Percentiles rank a stretch among this genome's conserved stretches.
phyloP scores from a whole-genome alignment of 2,113 vertebrate genomes.

The Pelusios castaneus region DNA sequence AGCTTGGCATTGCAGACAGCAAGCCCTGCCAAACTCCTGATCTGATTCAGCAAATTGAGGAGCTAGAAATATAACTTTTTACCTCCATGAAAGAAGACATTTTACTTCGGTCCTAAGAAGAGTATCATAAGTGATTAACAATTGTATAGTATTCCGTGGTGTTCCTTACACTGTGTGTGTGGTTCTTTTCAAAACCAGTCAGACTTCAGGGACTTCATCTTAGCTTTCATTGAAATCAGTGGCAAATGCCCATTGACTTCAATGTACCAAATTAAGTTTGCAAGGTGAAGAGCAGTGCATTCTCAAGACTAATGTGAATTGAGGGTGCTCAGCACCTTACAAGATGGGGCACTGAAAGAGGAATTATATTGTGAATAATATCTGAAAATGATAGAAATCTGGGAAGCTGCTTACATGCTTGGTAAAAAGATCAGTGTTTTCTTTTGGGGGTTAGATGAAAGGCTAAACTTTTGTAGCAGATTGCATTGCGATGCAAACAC shows the following conservation, averaged over 20 bases:
- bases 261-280: accelerated
- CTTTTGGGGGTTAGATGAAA: neutral
- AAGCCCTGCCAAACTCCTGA: neutral
- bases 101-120: neutral
- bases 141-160: accelerated
- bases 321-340: neutral
- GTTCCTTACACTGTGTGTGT: accelerated
- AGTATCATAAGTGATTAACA: neutral
- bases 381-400: neutral
- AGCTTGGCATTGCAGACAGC: neutral
- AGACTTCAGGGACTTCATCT: neutral
- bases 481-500: neutral
- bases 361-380: neutral
- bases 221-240: accelerated
- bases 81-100: neutral
- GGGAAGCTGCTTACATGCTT: neutral
- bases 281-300: accelerated
- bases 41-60: neutral
- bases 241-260: neutral
- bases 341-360: neutral
- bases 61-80: neutral
- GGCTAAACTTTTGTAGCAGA: neutral
- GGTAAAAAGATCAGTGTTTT: neutral
- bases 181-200: neutral
- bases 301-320: accelerated